A percentile compares a stretch with the other conserved stretches of the same genome.
phyloP scores from a whole-genome alignment of 2,888 invertebrate species.

The Aplocera efformata region DNA sequence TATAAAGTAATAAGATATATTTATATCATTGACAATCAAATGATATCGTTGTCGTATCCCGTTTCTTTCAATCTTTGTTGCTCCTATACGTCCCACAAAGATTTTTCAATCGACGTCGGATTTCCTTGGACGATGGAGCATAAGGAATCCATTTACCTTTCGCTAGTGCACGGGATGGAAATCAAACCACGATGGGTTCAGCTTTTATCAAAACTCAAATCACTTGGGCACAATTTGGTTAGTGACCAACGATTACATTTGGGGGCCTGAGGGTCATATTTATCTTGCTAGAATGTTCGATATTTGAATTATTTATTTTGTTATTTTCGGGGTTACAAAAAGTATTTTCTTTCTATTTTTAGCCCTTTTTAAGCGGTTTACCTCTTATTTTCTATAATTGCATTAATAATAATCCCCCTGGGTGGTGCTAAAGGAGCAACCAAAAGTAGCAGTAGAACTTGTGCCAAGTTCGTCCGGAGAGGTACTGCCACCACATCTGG shows the following conservation, averaged over 20 bases:
- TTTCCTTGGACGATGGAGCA: conserved; percentile 53
- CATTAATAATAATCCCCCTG: too few species aligned
- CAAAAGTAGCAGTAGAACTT: too few species aligned
- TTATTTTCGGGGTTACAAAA: too few species aligned
- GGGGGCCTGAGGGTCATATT: conserved; percentile 6
- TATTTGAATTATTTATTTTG: not conserved
- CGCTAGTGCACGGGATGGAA: conserved; percentile 36
- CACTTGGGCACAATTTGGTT: conserved; percentile 4
- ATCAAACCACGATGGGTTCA: conserved; percentile 37
- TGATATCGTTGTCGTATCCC: conserved; percentile 16
- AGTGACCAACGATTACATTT: conserved; percentile 10
- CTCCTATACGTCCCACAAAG: conserved; percentile 50
- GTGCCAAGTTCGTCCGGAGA: too few species aligned
- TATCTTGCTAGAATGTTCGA: conserved; percentile 6
- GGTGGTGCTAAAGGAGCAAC: too few species aligned
- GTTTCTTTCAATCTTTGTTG: conserved; percentile 23
- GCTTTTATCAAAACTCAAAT: conserved; percentile 22
- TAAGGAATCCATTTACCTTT: conserved; percentile 55
- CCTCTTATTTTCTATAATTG: too few species aligned
- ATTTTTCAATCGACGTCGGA: conserved; percentile 67
- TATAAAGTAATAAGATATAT: too few species aligned
- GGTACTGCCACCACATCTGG: too few species aligned
- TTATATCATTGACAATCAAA: too few species aligned
- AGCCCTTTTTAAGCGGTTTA: too few species aligned
- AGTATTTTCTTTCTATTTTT: too few species aligned